phyloP scores from a whole-genome alignment of 2,888 invertebrate species.

The Diaphora mendica region DNA sequence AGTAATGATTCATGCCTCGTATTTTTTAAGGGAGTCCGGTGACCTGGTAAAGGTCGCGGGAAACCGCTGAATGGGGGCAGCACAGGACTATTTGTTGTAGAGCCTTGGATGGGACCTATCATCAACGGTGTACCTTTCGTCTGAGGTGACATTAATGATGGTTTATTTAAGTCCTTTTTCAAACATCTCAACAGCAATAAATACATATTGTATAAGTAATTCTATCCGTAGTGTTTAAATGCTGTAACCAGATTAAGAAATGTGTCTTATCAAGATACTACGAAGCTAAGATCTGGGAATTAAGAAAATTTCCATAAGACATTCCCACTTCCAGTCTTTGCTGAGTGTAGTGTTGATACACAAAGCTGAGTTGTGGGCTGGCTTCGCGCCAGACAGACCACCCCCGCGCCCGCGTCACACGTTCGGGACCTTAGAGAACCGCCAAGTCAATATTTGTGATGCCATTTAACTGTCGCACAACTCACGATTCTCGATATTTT shows the following conservation, averaged over 20 bases:
- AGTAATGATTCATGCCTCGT: too few species aligned
- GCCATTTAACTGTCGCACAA: slow-evolving; percentile 73
- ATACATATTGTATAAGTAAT: neutral
- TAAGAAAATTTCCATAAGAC: slow-evolving; percentile 49
- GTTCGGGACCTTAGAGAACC: slow-evolving; percentile 63
- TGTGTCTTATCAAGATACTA: neutral
- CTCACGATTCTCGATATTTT: slow-evolving; percentile 64
- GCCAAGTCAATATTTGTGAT: slow-evolving; percentile 81
- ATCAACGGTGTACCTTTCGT: too few species aligned
- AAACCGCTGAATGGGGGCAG: too few species aligned
- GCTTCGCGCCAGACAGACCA: slow-evolving; percentile 55
- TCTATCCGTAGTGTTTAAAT: neutral
- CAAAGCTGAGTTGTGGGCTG: slow-evolving; percentile 54
- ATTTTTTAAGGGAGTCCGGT: too few species aligned
- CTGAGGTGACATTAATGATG: too few species aligned
- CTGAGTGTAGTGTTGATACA: slow-evolving; percentile 50
- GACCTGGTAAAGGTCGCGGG: too few species aligned
- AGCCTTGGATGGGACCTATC: too few species aligned
- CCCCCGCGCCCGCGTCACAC: slow-evolving; percentile 38
- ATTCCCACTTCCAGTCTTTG: slow-evolving; percentile 24
- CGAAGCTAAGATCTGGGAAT: slow-evolving; percentile 25
- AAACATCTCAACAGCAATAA: neutral
- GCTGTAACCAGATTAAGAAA: neutral
- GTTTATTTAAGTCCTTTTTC: too few species aligned
- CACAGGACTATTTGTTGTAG: too few species aligned